These are phyloP conservation scores for Lipophrys pholis DNA, from an alignment of 2,113 vertebrate species.

Conservation along the genomic window DNA sequence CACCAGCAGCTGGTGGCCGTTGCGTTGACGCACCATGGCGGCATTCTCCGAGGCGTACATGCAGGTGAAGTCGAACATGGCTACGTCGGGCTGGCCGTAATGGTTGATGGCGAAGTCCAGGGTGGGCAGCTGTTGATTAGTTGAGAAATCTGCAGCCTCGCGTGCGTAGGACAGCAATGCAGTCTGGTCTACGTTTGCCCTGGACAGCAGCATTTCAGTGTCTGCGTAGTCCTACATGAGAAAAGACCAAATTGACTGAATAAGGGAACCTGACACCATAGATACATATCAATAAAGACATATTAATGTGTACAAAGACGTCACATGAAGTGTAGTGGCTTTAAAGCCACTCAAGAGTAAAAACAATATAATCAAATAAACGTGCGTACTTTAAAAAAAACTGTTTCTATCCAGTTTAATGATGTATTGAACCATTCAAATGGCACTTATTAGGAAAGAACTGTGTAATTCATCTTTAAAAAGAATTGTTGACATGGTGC, in stretches of 20 bases:
- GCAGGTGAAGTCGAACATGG: slow-evolving; percentile 99
- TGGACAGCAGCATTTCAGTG: slow-evolving; percentile 93
- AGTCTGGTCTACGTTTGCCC: slow-evolving; percentile 95
- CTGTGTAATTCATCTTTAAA: no score
- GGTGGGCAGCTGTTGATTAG: slow-evolving; percentile 93
- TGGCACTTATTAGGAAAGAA: no score
- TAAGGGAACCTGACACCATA: neutral
- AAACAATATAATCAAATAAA: no score
- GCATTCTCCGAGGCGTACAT: slow-evolving; percentile 98
- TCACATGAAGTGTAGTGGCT: no score
- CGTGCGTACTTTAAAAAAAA: no score
- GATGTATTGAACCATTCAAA: no score
- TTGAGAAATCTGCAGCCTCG: slow-evolving; percentile 96
- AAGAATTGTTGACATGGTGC: no score
- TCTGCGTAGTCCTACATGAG: slow-evolving; percentile 90
- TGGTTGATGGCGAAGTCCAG: slow-evolving; percentile 99
- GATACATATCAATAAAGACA: neutral
- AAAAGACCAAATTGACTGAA: neutral
- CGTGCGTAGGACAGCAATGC: slow-evolving; percentile 93
- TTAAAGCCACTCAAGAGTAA: no score
- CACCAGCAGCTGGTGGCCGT: slow-evolving; percentile 91
- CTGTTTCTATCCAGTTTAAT: no score
- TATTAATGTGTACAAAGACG: fast-evolving
- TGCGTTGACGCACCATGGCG: slow-evolving; percentile 92
- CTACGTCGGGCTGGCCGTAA: slow-evolving; percentile 97